Evolutionary conservation across 2,113 vertebrate species (phyloP), one percentile per base, ranked within the genome.

Genomic region (Numida meleagris): DNA sequence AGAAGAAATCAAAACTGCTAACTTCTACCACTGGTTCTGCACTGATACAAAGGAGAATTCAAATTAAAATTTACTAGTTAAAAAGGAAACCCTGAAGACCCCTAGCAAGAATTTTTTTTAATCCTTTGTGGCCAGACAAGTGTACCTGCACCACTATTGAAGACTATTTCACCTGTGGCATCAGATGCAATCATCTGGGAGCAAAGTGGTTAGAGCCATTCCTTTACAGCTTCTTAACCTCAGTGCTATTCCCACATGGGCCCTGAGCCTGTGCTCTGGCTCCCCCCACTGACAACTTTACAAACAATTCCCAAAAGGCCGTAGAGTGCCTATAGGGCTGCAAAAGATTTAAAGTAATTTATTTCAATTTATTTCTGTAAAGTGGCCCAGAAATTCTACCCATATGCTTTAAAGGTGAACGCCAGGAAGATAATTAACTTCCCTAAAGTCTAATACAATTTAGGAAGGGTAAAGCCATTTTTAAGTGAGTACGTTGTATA

Each of bases 181-280:
- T 27, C 55, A 9, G 16, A 10, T 19, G 8, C 0, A 1, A 79
- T 31, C 14, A 29, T 12, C 10, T 4, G 29, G 34, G 19, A 82
- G 31, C 7, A 66, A 62, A 46, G n/a, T 2, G 15, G 14, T 38
- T 25, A 43, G 14, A 55, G 10, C 46, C 8, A 10, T n/a, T 46
- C 18, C 4, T 9, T 43, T 12, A 31, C 42, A 34, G 27, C 31
- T 27, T 18, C n/a, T 19, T 61, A 34, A 67, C 6, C 59, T 38
- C 61, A 13, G 48, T 1, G 29, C 36, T 45, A 12, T 9, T 46
- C 19, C 16, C 6, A 9, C 29, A 19, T 20, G 58, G 20, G 15
- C 38, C 9, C 27, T 80, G 53, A 71, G 38, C 51, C 88, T 72
- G 71, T n/a, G 70, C 79, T 91, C 61, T 91, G 79, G 84, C 92